Percentiles rank a stretch among this genome's conserved stretches.
Conservation (phyloP, 2,797 vertebrate genomes). For the Salmo trutta region DNA sequence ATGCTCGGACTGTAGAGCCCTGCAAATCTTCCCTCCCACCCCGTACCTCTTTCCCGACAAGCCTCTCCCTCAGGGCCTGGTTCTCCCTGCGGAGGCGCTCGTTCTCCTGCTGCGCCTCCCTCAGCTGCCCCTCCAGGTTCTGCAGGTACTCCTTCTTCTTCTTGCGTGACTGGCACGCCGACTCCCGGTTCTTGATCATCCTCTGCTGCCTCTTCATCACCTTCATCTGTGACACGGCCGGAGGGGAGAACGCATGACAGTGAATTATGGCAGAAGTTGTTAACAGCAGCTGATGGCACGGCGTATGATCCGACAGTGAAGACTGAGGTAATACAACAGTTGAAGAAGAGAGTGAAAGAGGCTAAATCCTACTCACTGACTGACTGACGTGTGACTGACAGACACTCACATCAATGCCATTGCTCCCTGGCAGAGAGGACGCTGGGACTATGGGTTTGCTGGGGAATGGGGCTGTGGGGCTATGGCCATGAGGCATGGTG, state of each 20-base stretch:
- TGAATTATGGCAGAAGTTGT: not conserved
- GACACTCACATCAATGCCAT: conserved; percentile 80
- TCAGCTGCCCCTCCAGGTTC: conserved; percentile 84
- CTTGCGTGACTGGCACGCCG: conserved; percentile 87
- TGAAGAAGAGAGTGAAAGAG: not conserved
- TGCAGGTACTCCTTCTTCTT: conserved; percentile 95
- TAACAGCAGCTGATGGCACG: too few relatives aligned
- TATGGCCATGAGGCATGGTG: conserved; percentile 64
- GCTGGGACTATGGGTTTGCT: conserved; percentile 86
- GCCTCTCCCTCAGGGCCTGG: conserved; percentile 78
- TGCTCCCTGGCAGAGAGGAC: conserved; percentile 66
- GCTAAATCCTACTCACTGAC: not conserved
- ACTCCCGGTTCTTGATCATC: conserved; percentile 94
- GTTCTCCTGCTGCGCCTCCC: conserved; percentile 85
- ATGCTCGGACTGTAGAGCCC: too few relatives aligned
- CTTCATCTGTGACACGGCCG: conserved; percentile 75
- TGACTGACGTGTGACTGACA: not conserved
- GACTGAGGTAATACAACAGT: not conserved
- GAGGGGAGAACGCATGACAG: not conserved
- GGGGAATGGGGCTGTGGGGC: conserved; percentile 50
- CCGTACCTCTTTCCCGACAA: conserved; percentile 77
- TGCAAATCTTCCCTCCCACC: conserved; percentile 23
- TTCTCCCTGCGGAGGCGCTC: conserved; percentile 85
- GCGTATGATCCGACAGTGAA: not conserved
- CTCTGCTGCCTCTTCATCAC: conserved; percentile 91